Percentiles rank a stretch among this genome's conserved stretches.
Evolutionary conservation across 1,140 invertebrate genomes (phyloP).

Genomic region (Anastrepha obliqua): DNA sequence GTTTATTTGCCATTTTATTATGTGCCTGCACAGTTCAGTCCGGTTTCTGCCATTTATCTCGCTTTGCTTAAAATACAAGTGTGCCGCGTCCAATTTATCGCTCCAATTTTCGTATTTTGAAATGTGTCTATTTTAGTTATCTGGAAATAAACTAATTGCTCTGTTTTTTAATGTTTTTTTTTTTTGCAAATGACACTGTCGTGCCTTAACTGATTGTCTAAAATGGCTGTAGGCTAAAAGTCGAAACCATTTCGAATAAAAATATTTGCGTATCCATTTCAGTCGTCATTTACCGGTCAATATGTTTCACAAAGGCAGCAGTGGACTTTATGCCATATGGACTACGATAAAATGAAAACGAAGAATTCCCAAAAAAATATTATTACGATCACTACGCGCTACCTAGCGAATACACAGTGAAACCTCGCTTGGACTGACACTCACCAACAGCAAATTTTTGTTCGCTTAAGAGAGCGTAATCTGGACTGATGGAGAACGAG

Average conservation of each 20-base stretch:
- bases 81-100: not conserved
- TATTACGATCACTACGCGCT: too few species aligned
- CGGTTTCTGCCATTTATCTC: not conserved
- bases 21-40: not conserved
- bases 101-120: conserved; percentile 5
- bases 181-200: not conserved
- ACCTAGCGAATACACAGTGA: too few species aligned
- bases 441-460: too few species aligned
- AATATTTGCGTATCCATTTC: not conserved
- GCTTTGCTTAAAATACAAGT: not conserved
- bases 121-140: conserved; percentile 42
- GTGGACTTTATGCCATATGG: not conserved
- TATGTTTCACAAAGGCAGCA: not conserved
- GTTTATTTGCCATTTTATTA: not conserved
- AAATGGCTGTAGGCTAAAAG: not conserved
- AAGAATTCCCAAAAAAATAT: too few species aligned
- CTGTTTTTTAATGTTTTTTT: too few species aligned
- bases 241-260: not conserved
- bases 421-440: too few species aligned
- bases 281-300: not conserved
- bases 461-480: too few species aligned
- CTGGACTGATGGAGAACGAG: too few species aligned
- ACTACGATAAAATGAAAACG: too few species aligned
- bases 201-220: not conserved
- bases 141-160: conserved; percentile 4